Conservation (phyloP, 35 echinoderm and acorn worm species). For the Hemicentrotus pulcherrimus region DNA sequence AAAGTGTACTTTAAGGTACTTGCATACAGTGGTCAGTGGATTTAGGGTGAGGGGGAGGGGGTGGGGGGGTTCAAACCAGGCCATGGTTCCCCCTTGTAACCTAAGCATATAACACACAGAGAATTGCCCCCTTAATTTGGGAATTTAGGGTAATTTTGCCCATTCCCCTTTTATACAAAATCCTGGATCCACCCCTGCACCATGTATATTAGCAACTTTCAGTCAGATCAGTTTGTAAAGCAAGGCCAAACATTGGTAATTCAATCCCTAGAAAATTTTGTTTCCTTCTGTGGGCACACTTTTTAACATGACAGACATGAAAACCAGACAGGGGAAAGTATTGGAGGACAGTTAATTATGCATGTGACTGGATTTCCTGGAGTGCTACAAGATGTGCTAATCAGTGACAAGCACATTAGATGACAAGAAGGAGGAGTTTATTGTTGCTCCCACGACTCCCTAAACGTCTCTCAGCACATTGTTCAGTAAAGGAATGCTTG, state of each 20-base stretch:
- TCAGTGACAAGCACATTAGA: not conserved
- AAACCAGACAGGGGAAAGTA: not conserved
- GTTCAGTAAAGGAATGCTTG: not conserved
- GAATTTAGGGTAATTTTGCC: too few species aligned
- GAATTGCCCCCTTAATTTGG: too few species aligned
- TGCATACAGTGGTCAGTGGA: too few species aligned
- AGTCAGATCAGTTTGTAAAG: not conserved
- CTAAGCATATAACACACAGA: too few species aligned
- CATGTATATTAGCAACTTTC: not conserved
- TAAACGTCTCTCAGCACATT: not conserved
- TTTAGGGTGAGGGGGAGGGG: too few species aligned
- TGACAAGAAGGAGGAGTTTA: not conserved
- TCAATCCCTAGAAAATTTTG: not conserved
- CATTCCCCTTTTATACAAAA: not conserved
- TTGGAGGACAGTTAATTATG: not conserved
- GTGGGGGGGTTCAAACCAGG: too few species aligned
- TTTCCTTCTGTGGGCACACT: not conserved
- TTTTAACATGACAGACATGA: not conserved
- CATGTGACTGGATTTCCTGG: slow-evolving; percentile 9
- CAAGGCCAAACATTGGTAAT: not conserved
- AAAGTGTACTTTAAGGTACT: too few species aligned
- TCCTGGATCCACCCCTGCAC: not conserved
- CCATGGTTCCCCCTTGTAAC: too few species aligned
- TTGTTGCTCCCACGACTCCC: not conserved
- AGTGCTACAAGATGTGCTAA: not conserved